Conservation (phyloP, 1,140 invertebrate genomes). For the Plodia interpunctella region DNA sequence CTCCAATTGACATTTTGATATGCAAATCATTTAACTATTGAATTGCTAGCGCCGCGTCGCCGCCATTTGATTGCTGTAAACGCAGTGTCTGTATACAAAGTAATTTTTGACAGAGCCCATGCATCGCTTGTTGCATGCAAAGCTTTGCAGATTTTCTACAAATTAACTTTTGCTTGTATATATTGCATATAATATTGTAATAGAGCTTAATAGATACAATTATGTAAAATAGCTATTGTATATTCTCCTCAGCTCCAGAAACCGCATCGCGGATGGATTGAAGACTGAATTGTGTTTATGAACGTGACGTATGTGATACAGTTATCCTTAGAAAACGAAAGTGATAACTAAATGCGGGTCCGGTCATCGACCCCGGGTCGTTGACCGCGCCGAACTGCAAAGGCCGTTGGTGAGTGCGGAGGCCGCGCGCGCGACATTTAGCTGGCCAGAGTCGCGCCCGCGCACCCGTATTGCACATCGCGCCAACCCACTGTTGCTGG, state of each 20-base stretch:
- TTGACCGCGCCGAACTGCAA: slow-evolving; percentile 72
- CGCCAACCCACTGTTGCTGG: neutral
- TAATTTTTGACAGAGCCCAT: too few relatives aligned
- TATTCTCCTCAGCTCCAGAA: slow-evolving; percentile 47
- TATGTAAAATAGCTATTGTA: slow-evolving; percentile 20
- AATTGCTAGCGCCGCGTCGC: too few relatives aligned
- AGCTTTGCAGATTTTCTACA: too few relatives aligned
- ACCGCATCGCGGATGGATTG: slow-evolving; percentile 29
- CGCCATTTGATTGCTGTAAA: neutral
- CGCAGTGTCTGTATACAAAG: neutral
- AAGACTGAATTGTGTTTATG: slow-evolving; percentile 41
- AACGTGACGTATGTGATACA: slow-evolving; percentile 70
- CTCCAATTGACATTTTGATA: slow-evolving; percentile 44
- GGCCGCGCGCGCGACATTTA: slow-evolving; percentile 69
- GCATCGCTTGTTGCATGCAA: too few relatives aligned
- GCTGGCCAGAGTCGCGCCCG: slow-evolving; percentile 42
- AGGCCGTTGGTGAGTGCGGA: slow-evolving; percentile 73
- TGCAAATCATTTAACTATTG: slow-evolving; percentile 11
- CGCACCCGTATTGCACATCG: slow-evolving; percentile 48
- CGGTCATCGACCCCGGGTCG: slow-evolving; percentile 68
- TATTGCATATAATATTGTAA: too few relatives aligned
- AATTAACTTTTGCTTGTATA: too few relatives aligned
- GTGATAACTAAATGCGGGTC: slow-evolving; percentile 73
- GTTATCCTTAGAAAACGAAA: slow-evolving; percentile 76
- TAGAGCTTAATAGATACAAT: too few relatives aligned